Evolutionary conservation across 1,140 invertebrate species (phyloP).

Genomic region (Polypedilum vanderplanki): DNA sequence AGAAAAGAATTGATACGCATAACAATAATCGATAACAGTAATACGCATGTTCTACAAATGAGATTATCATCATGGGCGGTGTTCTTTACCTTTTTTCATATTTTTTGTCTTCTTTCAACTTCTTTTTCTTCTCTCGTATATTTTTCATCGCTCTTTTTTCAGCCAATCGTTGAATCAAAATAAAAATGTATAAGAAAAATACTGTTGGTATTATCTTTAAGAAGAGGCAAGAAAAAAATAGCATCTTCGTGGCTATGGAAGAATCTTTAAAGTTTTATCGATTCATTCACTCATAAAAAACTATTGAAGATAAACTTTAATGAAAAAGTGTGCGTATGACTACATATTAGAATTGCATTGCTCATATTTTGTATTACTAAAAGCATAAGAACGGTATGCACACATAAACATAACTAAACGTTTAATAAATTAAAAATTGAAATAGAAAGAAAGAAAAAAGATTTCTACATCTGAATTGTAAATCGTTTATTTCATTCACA

Average conservation of each 20-base stretch:
- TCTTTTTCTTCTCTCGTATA: no score
- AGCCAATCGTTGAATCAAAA: constrained; percentile 4
- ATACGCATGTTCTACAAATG: constrained; percentile 17
- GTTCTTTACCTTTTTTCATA: neutral
- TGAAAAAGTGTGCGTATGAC: no score
- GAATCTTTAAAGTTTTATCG: no score
- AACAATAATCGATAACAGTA: constrained; percentile 19
- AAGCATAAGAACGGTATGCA: neutral
- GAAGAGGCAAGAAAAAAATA: no score
- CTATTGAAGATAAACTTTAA: no score
- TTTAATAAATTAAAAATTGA: neutral
- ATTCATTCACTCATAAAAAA: no score
- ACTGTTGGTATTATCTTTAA: no score
- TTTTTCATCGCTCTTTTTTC: neutral
- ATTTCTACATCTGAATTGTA: neutral
- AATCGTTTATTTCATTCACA: neutral
- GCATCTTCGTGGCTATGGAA: no score
- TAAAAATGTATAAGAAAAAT: neutral
- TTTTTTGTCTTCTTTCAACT: neutral
- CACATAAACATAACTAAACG: neutral
- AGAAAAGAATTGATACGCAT: neutral
- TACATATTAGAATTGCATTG: neutral
- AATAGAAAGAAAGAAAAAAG: no score
- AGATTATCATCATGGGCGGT: constrained; percentile 15
- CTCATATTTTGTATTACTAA: neutral